Base-by-base conservation (phyloP, 2,113 vertebrate species). In the Rattus norvegicus region DNA sequence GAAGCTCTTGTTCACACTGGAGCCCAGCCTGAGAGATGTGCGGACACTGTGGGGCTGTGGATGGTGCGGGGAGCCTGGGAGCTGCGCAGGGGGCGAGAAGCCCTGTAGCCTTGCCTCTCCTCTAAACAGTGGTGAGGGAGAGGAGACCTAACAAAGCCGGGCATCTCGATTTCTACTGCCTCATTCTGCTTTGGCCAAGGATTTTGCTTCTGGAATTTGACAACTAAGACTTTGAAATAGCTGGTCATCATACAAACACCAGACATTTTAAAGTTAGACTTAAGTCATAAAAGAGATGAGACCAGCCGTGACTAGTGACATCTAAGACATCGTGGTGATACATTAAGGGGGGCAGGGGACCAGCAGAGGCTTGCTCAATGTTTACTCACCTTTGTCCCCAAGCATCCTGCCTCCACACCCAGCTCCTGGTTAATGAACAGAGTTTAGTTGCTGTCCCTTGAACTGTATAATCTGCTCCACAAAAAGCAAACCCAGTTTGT, bases 351-450 rank as follows among this genome's bases (percentile, higher is more conserved):
- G 6, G 4, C 8, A 4, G 2, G 39, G 16, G 4, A 8, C 14
- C 26, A 7, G 28, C 7, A 3, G 24, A 33, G 30, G 56, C 2
- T 43, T 43, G 63, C 56, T 26, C 28, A 97, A 97, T 94, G 61
- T 96, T 98, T 97, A 96, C 83, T 84, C 95, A 98, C 98, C 97
- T 97, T 84, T 88, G 88, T 96, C 94, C 94, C 39, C 14, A 94
- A 67, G 97, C 97, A 98, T 86, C 72, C 96, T 96, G 97, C 91
- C 93, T 94, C 98, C 87, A 96, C 54, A 91, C 90, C 77, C 86
- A 69, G n/a, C 97, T 98, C 97, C 97, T 97, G 83, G 90, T 97
- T 98, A 98, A 98, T 63, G 81, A 97, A 98, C 98, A 97, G 88
- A 97, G 98, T 96, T 97, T 97, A 88, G 97, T 85, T 96, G 95